Evolutionary conservation across 1,140 invertebrate species (phyloP), one percentile per base, ranked within the genome.

Genomic region (Drosophila azteca): DNA sequence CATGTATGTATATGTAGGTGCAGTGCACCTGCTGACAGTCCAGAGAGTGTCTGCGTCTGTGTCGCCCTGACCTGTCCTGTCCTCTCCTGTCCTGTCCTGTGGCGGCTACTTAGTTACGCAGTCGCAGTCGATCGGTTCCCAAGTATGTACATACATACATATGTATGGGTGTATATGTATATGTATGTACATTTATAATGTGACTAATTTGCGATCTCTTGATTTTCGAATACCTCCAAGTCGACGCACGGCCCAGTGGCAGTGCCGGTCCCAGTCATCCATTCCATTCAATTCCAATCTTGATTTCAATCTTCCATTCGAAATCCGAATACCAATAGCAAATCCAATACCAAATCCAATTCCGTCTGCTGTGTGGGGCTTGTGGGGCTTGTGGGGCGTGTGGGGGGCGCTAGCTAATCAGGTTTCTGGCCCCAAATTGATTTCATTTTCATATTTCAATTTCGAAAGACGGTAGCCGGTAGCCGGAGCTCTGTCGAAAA

Each of bases 401-500:
- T 66, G 68, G 45, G 69, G 65, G 78, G 76, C 55, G 80, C 80
- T 84, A 84, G 80, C 80, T 84, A 84, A 84, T 84, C 80, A 85
- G 80, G 80, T 84, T 84, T 84, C 65, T 49, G 67, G 67, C 51
- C 65, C 64, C 65, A 70, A 90, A 90, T 90, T 90, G 82, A 85
- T 90, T 90, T 83, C 79, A 90, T 87, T 90, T 90, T 87, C 81
- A 90, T 87, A 90, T 90, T 90, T 83, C 82, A 90, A 90, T 82
- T 82, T 87, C 78, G 79, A 81, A 90, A 64, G 66, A 77, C 63
- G 62, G 68, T 63, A 73, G 62, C 58, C 63, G 62, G 68, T 63
- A 73, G 62, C 58, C 68, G 48, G 53, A 69, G 55, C 50, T 77
- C 57, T 61, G 74, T 77, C 74, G 73, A 87, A 90, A 90, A 90